Evolutionary conservation across 2,888 invertebrate species (phyloP), one percentile per base, ranked within the genome.

Genomic region (Leucoma salicis): DNA sequence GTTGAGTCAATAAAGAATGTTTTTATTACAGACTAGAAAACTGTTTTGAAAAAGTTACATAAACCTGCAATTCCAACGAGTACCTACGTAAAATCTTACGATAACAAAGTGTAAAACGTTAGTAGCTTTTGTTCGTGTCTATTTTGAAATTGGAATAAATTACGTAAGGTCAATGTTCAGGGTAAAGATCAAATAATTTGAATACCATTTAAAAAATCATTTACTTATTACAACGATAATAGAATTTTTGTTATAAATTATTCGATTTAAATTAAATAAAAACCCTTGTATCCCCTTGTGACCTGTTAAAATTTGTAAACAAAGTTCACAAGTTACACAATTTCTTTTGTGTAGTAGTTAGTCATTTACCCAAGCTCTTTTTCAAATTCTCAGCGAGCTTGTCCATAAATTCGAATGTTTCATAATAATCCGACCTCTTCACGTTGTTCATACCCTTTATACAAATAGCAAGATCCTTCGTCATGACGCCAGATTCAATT

Each of bases 391-490:
- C 96, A 21, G 97, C 97, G 53, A 99, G 82, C 73, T 98, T 99
- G 75, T 98, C 93, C 91, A 99, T 93, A 79, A 99, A 99, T 70
- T 97, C 98, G 77, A 99, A 99, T 0, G 99, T 99, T 90, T 98
- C 98, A 79, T 96, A 91, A 78, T 99, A 99, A 85, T 99, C 99
- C 13, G 91, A 82, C 53, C 96, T 87, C 63, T 91, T 82, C 0
- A 94, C 94, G 61, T 93, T 94, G 82, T 91, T 93, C 93, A 96
- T 95, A 52, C 98, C 98, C 88, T 99, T 99, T 69, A 99, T 95
- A 78, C 99, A 99, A 77, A 99, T 97, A 31, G 99, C 99, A 74
- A 99, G 92, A 91, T 99, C 99, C 82, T 99, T 99, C 39, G 99
- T 99, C 98, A 99, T 98, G 57, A 92, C 90, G 18, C 99, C 99